Conservation (phyloP, 2,888 invertebrate species). For the Muscina levida region DNA sequence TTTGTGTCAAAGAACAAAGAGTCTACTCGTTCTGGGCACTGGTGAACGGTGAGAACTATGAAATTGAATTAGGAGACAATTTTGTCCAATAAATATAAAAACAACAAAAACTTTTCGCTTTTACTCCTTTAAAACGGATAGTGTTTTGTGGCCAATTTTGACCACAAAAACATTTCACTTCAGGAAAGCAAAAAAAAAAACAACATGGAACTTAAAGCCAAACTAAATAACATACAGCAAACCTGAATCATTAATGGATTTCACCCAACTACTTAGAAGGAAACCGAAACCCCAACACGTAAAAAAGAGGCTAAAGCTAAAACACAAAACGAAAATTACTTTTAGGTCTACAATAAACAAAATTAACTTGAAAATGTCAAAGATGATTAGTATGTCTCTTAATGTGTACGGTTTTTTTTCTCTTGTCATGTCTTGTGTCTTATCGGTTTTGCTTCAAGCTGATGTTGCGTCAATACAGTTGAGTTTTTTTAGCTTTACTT, state of each 20-base stretch:
- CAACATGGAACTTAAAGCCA: too few relatives aligned
- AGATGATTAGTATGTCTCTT: conserved; percentile 63
- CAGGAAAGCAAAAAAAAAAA: too few relatives aligned
- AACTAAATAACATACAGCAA: conserved; percentile 7
- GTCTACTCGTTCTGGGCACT: too few relatives aligned
- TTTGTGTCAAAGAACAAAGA: too few relatives aligned
- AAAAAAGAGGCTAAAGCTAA: not conserved
- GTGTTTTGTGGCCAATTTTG: too few relatives aligned
- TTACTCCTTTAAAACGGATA: too few relatives aligned
- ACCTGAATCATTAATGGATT: conserved; percentile 12
- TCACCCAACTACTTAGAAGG: conserved; percentile 3
- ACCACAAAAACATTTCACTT: conserved; percentile 34
- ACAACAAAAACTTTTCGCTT: too few relatives aligned
- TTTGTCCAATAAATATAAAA: too few relatives aligned
- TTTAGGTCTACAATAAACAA: conserved; percentile 43
- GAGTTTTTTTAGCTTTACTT: conserved; percentile 7
- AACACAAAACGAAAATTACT: conserved; percentile 45
- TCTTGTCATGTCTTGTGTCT: conserved; percentile 18
- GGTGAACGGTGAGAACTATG: too few relatives aligned
- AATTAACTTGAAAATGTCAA: conserved; percentile 66
- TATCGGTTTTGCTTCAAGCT: not conserved
- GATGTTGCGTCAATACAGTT: conserved; percentile 26
- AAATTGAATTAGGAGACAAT: too few relatives aligned
- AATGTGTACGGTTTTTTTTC: conserved; percentile 36
- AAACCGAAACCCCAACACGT: conserved; percentile 17